Base-by-base conservation (phyloP, 2,888 invertebrate species). In the Lithophane semibrunnea region DNA sequence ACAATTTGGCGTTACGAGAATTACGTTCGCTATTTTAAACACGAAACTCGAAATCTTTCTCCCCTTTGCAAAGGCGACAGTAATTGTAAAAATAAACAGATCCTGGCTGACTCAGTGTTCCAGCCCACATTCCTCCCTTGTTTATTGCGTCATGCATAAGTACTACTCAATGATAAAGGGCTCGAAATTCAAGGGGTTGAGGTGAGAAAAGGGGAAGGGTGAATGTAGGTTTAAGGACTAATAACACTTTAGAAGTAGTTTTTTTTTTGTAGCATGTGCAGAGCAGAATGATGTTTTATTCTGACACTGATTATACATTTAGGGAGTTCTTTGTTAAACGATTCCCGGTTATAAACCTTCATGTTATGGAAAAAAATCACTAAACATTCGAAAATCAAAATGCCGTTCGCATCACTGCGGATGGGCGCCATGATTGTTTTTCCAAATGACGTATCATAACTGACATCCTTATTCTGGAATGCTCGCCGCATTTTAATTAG, bases 401-500 rank as follows among this genome's bases (percentile, higher is more conserved):
- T 86, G 64, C 82, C 52, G 13, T 64, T 61, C 79, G 61, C 78
- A 81, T 60, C 52, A 84, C 69, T 68, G 66, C 79, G 73, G 75
- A 80, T 61, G 74, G 67, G 60, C 60, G 73, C 76, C 79, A 83
- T 82, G 74, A 86, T 82, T 60, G 75, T 83, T 86, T 86, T 86
- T 86, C 54, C 66, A 83, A 88, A 80, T 82, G 77, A 70, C 73
- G 77, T 82, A 75, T 84, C 73, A 86, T 80, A 81, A 66, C 76
- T 80, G 84, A 78, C 88, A 88, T 86, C 87, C 88, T 85, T 85
- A 85, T 82, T 84, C 78, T 75, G 82, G 63, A 67, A 82, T 79
- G 84, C 82, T 68, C 49, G 56, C 75, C 73, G 88, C 85, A 88
- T 88, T 85, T 84, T 81, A 87, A 88, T 88, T 84, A 85, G 65